Base-by-base conservation (phyloP, 35 echinoderm and acorn worm genomes). In the Apostichopus parvimensis region DNA sequence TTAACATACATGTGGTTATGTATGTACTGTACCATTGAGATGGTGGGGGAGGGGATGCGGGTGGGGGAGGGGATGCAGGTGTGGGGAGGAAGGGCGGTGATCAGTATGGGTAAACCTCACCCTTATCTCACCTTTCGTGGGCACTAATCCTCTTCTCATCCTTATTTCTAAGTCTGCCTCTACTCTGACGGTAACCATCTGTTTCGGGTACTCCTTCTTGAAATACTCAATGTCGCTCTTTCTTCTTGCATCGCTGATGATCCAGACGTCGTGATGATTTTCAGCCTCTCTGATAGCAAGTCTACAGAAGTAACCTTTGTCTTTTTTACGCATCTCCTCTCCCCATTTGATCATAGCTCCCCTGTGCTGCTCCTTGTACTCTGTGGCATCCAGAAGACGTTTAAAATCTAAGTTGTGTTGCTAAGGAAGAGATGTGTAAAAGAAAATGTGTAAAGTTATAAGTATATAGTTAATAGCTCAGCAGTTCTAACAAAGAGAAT, bases 331-430 rank as follows among this genome's bases (percentile, higher is more conserved):
- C 6, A 92, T 93, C 0, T 90, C 91, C 77, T 99, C 97, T 65
- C 97, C 97, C 97, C 97, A 99, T 22, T 57, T 73, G 6, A 99
- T 95, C 97, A 99, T 99, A 34, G 92, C 92, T 12, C 87, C 90
- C 80, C 97, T 96, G 81, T 96, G 93, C 17, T 87, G 79, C 79
- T 99, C 97, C 73, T 99, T 99, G 92, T 99, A 99, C 24, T 92
- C 89, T 13, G 94, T 92, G 71, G 97, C 91, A 87, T 94, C 87
- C 13, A 99, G 89, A 1, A 99, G 88, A 57, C 90, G 83, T 1
- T 87, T 78, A 52, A 78, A 96, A 58, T 99, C 93, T 64, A 99
- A 81, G 26, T 84, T 92, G 77, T 99, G 79, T 12, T 96, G 88
- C 97, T 99, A 57, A 66, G 52, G 54, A 13, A n/a, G 54, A 80